phyloP scores from a whole-genome alignment of 64 coral and sea anemone genomes.

The Exaiptasia diaphana region DNA sequence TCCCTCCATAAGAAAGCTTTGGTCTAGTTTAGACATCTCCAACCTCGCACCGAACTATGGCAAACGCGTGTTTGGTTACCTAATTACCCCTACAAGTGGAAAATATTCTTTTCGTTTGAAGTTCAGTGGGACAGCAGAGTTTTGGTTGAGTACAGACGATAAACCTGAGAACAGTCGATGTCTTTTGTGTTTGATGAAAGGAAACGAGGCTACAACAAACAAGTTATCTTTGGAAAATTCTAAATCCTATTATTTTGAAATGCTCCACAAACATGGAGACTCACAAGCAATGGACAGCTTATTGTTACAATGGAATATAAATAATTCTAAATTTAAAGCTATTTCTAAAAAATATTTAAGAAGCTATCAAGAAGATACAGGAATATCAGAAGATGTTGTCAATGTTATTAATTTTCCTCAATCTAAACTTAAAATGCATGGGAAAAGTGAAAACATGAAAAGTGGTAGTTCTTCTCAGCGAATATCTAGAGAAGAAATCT shows the following conservation, averaged over 20 bases:
- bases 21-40: neutral
- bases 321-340: neutral
- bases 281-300: neutral
- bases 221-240: neutral
- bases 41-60: neutral
- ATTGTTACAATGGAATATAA: neutral
- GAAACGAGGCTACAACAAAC: neutral
- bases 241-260: slow-evolving; percentile 5
- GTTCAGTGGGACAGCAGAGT: neutral
- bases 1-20: neutral
- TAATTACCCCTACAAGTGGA: neutral
- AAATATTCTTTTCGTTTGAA: neutral
- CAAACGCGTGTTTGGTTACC: slow-evolving; percentile 16
- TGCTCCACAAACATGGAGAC: slow-evolving; percentile 6
- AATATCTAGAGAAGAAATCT: neutral
- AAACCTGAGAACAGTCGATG: neutral
- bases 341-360: neutral
- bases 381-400: neutral
- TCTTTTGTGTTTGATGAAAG: neutral
- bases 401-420: neutral
- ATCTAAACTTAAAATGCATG: neutral
- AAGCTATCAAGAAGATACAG: neutral
- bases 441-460: neutral
- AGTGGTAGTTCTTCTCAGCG: neutral
- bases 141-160: neutral